Evolutionary conservation across 1,140 invertebrate genomes (phyloP), one percentile per base, ranked within the genome.

Genomic region (Brachionus sp.): DNA sequence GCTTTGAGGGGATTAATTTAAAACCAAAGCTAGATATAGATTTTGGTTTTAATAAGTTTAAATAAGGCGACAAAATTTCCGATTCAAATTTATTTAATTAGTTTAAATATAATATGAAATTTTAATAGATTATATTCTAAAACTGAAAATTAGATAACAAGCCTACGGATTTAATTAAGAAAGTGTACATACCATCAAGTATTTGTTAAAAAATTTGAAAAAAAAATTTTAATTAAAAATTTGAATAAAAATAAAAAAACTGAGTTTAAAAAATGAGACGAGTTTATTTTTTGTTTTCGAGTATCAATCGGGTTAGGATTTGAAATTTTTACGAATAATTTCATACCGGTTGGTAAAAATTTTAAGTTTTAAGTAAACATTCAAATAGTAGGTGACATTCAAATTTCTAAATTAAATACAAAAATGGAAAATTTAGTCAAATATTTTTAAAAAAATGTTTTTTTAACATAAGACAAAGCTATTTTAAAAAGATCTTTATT

Each of bases 11-110:
- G 35, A 37, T 70, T 37, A 70, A 70, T 39, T 70, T 7, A 23
- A 70, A 70, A 37, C 9, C 25, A 66, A 66, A 13, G 25, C 33
- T 66, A 33, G 64, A 66, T 23, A 66, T 39, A 39, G 16, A 37
- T 70, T 70, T 70, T 7, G 0, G 33, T 39, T 19, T 39, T 70
- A 70, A 39, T 39, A 70, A 37, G 29, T 37, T 39, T 70, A 70
- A 70, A 70, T 37, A 37, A 70, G 37, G 66, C 66, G 66, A 70
- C 33, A 70, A 70, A 39, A 16, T 39, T 39, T 42, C 35, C 35
- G 16, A 70, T 39, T 39, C 66, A 37, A 66, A 12, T 39, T 70
- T 70, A 70, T 39, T 70, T 70, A 70, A 70, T 70, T 39, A 70
- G 66, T 70, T 70, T 70, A 16, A 70, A 70, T 37, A 16, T 70